phyloP scores from a whole-genome alignment of 2,888 invertebrate genomes.

The Ichneumoninae sp. region DNA sequence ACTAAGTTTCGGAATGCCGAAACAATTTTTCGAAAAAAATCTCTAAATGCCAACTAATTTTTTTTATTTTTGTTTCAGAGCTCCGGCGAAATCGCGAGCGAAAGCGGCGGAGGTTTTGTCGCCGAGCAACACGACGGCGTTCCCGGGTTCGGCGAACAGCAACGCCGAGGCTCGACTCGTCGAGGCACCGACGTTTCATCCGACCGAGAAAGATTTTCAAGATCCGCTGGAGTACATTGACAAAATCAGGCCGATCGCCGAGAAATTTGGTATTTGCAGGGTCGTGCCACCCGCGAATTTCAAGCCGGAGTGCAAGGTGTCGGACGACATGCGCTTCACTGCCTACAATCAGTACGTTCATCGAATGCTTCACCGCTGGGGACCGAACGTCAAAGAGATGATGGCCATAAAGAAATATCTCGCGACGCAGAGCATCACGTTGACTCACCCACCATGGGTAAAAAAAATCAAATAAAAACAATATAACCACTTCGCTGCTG shows the following conservation, averaged over 20 bases:
- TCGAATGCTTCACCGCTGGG: constrained; percentile 95
- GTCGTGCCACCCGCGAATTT: constrained; percentile 93
- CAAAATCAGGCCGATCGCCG: constrained; percentile 90
- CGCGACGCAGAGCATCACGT: constrained; percentile 90
- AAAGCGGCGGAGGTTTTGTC: constrained; percentile 65
- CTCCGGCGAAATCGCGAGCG: constrained; percentile 68
- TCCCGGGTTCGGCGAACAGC: constrained; percentile 74
- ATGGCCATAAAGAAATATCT: constrained; percentile 94
- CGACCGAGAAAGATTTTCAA: constrained; percentile 92
- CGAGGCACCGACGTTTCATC: constrained; percentile 92
- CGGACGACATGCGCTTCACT: constrained; percentile 94
- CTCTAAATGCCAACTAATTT: background rate
- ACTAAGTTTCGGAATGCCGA: too few species aligned
- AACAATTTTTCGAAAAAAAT: too few species aligned
- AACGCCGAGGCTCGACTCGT: constrained; percentile 86
- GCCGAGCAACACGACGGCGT: constrained; percentile 76
- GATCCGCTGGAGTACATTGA: constrained; percentile 95
- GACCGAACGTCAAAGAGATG: constrained; percentile 93
- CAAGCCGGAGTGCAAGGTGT: constrained; percentile 92
- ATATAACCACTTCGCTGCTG: background rate
- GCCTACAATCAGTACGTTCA: constrained; percentile 96
- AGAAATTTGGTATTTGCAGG: constrained; percentile 93
- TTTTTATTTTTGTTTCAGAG: constrained; percentile 67
- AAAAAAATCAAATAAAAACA: constrained; percentile 64
- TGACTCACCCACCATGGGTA: constrained; percentile 92